Evolutionary conservation across 2,113 vertebrate genomes (phyloP).

Genomic region (Zosterops pallidus): DNA sequence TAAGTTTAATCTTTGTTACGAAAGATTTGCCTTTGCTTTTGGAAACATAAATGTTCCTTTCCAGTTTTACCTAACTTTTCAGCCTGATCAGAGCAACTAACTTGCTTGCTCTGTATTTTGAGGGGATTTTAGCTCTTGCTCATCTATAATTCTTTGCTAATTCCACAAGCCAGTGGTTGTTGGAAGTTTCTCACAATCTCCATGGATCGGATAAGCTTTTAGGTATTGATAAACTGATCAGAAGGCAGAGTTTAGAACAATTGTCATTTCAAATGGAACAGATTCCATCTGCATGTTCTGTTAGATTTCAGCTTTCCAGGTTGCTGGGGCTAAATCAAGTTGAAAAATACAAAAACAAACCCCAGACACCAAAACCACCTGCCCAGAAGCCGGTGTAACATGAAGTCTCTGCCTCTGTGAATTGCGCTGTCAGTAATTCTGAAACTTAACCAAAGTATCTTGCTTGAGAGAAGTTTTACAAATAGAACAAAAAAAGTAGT

Average conservation of each 20-base stretch:
- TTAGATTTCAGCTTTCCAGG: not conserved
- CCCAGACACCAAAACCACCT: not conserved
- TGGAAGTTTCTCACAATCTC: not conserved
- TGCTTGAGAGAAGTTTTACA: not conserved
- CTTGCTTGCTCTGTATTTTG: not conserved
- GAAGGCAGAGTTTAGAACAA: not conserved
- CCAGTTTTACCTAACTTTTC: not conserved
- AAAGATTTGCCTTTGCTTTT: not conserved
- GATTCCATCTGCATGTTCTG: not conserved
- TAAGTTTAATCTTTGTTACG: constrained; percentile 24
- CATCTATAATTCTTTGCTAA: not conserved
- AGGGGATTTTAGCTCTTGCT: not conserved
- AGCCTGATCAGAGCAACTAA: not conserved
- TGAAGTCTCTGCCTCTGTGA: not conserved
- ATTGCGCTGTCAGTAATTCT: not conserved
- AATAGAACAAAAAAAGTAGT: not conserved
- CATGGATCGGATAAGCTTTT: not conserved
- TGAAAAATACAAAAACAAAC: not conserved
- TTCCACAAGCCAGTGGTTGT: not conserved
- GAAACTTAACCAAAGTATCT: not conserved
- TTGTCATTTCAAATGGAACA: not conserved
- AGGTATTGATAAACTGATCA: not conserved
- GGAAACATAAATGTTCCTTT: not conserved
- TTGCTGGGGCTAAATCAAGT: not conserved
- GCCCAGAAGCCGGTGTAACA: not conserved